Evolutionary conservation across 2,797 vertebrate species (phyloP).

Genomic region (Sebastiscus tertius): DNA sequence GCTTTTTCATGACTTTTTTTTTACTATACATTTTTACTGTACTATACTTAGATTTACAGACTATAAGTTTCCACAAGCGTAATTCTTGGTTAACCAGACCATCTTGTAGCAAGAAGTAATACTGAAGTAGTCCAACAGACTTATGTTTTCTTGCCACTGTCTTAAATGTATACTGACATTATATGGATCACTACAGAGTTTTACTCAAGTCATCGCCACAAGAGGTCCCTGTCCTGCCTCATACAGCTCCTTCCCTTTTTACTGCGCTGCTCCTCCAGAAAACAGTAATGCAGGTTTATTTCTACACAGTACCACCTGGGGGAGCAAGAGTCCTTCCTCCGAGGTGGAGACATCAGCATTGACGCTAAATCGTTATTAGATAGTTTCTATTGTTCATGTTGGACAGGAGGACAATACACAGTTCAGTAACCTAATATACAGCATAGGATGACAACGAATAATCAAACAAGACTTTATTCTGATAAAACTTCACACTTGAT

Average conservation of each 20-base stretch:
- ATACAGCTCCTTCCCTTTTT: not conserved
- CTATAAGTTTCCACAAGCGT: not conserved
- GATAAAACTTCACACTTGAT: conserved; percentile 47
- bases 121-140: not conserved
- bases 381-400: not conserved
- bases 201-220: not conserved
- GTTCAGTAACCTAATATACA: not conserved
- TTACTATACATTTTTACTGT: too few species aligned
- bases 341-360: not conserved
- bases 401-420: not conserved
- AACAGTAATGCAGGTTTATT: not conserved
- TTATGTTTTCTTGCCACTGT: not conserved
- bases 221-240: conserved; percentile 32
- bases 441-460: not conserved
- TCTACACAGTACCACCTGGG: conserved; percentile 30
- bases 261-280: not conserved
- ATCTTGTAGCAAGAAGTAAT: not conserved
- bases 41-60: not conserved
- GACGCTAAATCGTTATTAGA: not conserved
- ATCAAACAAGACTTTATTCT: conserved; percentile 66
- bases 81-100: too few species aligned
- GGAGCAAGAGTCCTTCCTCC: conserved; percentile 48
- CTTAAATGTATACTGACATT: not conserved
- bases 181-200: not conserved
- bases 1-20: too few species aligned